Conservation (phyloP, 2,113 vertebrate species). For the Vanacampus margaritifer region DNA sequence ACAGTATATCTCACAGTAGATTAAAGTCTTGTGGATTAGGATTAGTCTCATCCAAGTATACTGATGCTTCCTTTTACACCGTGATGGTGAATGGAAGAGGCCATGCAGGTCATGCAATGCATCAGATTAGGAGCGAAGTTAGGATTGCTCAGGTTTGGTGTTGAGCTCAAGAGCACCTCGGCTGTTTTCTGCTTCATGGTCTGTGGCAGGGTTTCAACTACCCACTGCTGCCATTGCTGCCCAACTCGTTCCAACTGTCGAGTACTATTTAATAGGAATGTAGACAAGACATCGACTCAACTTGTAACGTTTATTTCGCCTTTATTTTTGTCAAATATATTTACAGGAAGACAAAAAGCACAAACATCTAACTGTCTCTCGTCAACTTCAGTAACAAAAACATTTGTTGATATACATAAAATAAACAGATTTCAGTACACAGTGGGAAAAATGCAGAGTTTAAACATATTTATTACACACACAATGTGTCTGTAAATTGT, state of each 20-base stretch:
- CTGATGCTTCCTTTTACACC: constrained; percentile 1
- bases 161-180: background rate
- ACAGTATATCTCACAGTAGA: constrained; percentile 35
- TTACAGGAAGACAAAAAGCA: constrained; percentile 51
- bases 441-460: constrained; percentile 31
- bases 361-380: constrained; percentile 56
- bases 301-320: constrained; percentile 63
- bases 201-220: background rate
- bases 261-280: background rate
- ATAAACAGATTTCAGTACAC: constrained; percentile 42
- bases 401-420: constrained; percentile 24
- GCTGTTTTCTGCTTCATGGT: background rate
- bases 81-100: background rate
- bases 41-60: constrained; percentile 31
- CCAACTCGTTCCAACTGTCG: background rate
- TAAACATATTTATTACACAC: constrained; percentile 9
- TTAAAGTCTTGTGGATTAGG: constrained; percentile 45
- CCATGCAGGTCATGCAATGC: background rate
- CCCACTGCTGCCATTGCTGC: background rate
- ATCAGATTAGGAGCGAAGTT: no score
- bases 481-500: constrained; percentile 20
- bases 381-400: constrained; percentile 44
- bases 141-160: background rate
- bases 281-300: background rate
- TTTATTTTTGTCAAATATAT: constrained; percentile 60